A percentile compares a stretch with the other conserved stretches of the same genome.
phyloP scores from a whole-genome alignment of 2,797 vertebrate genomes.

The Melanotaenia trifasciata region DNA sequence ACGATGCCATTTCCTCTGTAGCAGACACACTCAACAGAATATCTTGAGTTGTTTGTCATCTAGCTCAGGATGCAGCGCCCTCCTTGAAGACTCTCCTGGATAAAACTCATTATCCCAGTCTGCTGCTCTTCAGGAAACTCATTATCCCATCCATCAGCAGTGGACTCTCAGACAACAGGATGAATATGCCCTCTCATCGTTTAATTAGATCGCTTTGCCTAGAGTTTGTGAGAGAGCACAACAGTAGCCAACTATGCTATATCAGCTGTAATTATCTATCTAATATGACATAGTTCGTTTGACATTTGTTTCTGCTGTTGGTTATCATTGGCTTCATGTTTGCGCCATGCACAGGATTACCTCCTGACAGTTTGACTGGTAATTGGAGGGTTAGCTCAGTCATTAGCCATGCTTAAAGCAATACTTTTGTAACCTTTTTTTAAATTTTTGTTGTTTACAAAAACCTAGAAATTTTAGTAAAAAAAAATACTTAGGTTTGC shows the following conservation, averaged over 20 bases:
- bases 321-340: conserved; percentile 56
- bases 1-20: conserved; percentile 72
- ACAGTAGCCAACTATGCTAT: conserved; percentile 59
- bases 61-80: conserved; percentile 66
- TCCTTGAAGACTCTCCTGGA: conserved; percentile 78
- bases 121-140: conserved; percentile 85
- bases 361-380: conserved; percentile 35
- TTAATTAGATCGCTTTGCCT: conserved; percentile 84
- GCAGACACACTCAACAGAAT: conserved; percentile 58
- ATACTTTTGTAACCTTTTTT: background rate
- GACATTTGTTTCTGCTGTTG: conserved; percentile 70
- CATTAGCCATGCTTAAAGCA: background rate
- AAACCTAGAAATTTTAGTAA: background rate
- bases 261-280: conserved; percentile 81
- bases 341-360: conserved; percentile 26
- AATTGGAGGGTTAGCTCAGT: conserved; percentile 16
- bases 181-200: conserved; percentile 79
- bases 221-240: conserved; percentile 71
- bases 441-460: background rate
- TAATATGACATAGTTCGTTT: conserved; percentile 79
- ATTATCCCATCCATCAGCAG: conserved; percentile 83
- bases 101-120: conserved; percentile 86
- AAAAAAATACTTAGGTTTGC: background rate
- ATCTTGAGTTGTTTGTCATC: conserved; percentile 80
- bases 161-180: conserved; percentile 73